Base-by-base conservation (phyloP, 2,888 invertebrate genomes). In the Lasioglossum zephyrum region DNA sequence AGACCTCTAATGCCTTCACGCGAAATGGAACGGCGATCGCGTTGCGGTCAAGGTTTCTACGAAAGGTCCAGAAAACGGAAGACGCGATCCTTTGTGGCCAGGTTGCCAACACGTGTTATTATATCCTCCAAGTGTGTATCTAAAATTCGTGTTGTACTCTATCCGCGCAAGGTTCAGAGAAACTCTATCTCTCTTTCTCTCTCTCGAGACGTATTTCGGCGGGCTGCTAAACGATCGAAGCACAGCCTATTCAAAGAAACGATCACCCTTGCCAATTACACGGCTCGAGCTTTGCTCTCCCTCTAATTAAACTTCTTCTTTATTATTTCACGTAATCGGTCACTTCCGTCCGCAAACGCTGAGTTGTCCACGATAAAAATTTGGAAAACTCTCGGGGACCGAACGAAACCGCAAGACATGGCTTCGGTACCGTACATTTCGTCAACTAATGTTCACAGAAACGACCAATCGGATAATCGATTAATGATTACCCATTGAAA, bases 1-100 rank as follows among this genome's bases (percentile, higher is more conserved):
- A 80, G 44, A 53, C 49, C 81, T 85, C 80, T 88, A 87, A 88
- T 87, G 70, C 73, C 74, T 88, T 90, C 88, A 85, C 75, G 86
- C 75, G 86, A 90, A 88, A 87, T 82, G 80, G 77, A 73, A 78
- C 78, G 69, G 79, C 76, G 36, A 81, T 69, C 36, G 76, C 63
- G 82, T 83, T 88, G 87, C 86, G 90, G 88, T 89, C 81, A 73
- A 88, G 85, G 75, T 60, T 90, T 90, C 89, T 88, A 89, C 90
- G 86, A 90, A 90, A 76, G 87, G 77, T 26, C 44, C 83, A 69
- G 82, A 88, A 82, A 87, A 80, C 78, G 73, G 79, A 84, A 85
- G 73, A 69, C 63, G 49, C 13, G 63, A 49, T 70, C 63, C 84
- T 84, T 88, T 81, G 83, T 75, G 82, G 79, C 69, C 44, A 13